Conservation (phyloP, 1,140 invertebrate species). For the Drosophila orosa region DNA sequence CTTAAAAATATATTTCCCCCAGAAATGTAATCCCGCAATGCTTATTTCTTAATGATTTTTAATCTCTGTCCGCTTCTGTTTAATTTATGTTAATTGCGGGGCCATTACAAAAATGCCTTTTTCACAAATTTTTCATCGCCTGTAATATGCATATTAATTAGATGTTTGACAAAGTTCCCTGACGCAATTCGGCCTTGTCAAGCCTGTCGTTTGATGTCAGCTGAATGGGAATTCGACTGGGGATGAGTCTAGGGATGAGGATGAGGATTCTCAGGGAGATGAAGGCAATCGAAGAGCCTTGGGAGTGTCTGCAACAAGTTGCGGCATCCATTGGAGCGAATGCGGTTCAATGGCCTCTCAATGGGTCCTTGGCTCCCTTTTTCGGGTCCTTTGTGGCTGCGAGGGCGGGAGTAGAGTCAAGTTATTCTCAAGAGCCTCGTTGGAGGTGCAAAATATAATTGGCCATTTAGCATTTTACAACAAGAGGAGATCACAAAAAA, state of each 20-base stretch:
- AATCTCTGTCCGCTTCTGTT: slow-evolving; percentile 2
- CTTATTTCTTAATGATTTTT: background rate
- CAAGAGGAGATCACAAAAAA: slow-evolving; percentile 39
- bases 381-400: slow-evolving; percentile 21
- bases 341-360: slow-evolving; percentile 36
- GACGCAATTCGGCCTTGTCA: slow-evolving; percentile 40
- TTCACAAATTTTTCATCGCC: slow-evolving; percentile 12
- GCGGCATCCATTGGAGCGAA: slow-evolving; percentile 22
- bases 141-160: slow-evolving; percentile 60
- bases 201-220: slow-evolving; percentile 26
- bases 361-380: slow-evolving; percentile 19
- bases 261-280: background rate
- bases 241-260: background rate
- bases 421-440: slow-evolving; percentile 45
- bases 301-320: slow-evolving; percentile 43
- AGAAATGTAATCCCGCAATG: background rate
- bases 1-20: background rate
- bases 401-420: background rate
- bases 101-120: slow-evolving; percentile 35
- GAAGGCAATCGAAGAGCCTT: slow-evolving; percentile 11
- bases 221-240: background rate
- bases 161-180: slow-evolving; percentile 41
- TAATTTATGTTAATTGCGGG: slow-evolving; percentile 59
- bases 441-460: slow-evolving; percentile 72
- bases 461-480: slow-evolving; percentile 73